Evolutionary conservation across 2,888 invertebrate genomes (phyloP).

Genomic region (Eudemis profundana): DNA sequence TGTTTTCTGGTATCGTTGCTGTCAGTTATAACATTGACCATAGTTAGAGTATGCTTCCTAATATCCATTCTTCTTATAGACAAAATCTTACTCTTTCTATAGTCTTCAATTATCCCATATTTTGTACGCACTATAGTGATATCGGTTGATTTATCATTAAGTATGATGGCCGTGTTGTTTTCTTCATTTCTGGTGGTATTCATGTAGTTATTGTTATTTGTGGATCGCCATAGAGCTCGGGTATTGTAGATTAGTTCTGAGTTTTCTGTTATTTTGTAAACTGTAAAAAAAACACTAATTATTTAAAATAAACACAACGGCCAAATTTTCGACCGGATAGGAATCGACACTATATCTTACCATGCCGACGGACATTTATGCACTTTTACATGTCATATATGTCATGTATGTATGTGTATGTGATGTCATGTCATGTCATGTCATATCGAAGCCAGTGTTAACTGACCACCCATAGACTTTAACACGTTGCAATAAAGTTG

Average conservation of each 20-base stretch:
- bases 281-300: slow-evolving; percentile 56
- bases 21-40: slow-evolving; percentile 73
- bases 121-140: slow-evolving; percentile 45
- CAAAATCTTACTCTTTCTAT: slow-evolving; percentile 59
- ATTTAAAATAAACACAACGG: no score
- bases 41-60: slow-evolving; percentile 63
- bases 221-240: slow-evolving; percentile 62
- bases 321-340: no score
- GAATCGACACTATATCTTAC: no score
- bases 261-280: slow-evolving; percentile 66
- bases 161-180: slow-evolving; percentile 23
- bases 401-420: no score
- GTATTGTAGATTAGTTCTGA: slow-evolving; percentile 62
- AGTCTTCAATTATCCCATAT: slow-evolving; percentile 64
- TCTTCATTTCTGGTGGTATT: slow-evolving; percentile 34
- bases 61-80: slow-evolving; percentile 64
- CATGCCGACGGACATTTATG: no score
- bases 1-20: slow-evolving; percentile 72
- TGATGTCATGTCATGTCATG: no score
- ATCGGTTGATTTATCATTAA: slow-evolving; percentile 19
- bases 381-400: no score
- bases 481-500: no score
- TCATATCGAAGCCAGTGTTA: no score
- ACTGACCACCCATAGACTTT: no score
- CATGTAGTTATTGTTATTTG: slow-evolving; percentile 1